Conservation (phyloP, 2,888 invertebrate genomes). For the Epiblema foenella region DNA sequence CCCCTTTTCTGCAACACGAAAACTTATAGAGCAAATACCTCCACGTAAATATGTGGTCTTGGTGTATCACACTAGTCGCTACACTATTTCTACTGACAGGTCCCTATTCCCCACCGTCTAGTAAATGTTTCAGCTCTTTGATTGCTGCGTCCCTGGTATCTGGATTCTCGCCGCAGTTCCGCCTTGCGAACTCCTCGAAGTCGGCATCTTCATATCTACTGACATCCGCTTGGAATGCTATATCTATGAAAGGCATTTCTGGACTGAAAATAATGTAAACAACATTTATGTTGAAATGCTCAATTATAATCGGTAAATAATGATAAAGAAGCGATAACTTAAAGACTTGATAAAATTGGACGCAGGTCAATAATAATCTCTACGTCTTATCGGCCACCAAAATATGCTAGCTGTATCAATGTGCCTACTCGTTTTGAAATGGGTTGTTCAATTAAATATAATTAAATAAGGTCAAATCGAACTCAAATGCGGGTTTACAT, state of each 20-base stretch:
- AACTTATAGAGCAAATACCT: slow-evolving; percentile 41
- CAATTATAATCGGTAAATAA: not conserved
- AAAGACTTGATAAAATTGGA: not conserved
- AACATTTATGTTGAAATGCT: slow-evolving; percentile 8
- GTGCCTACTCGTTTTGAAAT: slow-evolving; percentile 4
- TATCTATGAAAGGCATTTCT: slow-evolving; percentile 73
- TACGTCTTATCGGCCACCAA: slow-evolving; percentile 4
- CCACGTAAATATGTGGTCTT: slow-evolving; percentile 34
- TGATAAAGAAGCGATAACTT: slow-evolving; percentile 11
- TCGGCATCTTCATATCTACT: slow-evolving; percentile 76
- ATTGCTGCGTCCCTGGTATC: slow-evolving; percentile 67
- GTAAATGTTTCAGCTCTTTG: slow-evolving; percentile 70
- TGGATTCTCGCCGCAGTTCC: slow-evolving; percentile 71
- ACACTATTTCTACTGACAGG: slow-evolving; percentile 43
- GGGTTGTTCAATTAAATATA: not conserved
- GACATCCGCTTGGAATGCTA: slow-evolving; percentile 76
- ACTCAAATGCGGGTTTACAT: no score
- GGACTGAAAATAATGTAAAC: slow-evolving; percentile 15
- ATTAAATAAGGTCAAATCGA: not conserved
- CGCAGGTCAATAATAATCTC: not conserved
- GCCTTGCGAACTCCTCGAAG: slow-evolving; percentile 71
- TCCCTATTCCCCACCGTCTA: slow-evolving; percentile 67
- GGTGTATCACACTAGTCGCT: slow-evolving; percentile 42
- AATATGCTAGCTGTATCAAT: slow-evolving; percentile 6
- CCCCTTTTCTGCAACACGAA: slow-evolving; percentile 64